These are phyloP conservation scores for Therioaphis trifolii DNA, from an alignment of 2,888 invertebrate genomes.

Conservation along the genomic window DNA sequence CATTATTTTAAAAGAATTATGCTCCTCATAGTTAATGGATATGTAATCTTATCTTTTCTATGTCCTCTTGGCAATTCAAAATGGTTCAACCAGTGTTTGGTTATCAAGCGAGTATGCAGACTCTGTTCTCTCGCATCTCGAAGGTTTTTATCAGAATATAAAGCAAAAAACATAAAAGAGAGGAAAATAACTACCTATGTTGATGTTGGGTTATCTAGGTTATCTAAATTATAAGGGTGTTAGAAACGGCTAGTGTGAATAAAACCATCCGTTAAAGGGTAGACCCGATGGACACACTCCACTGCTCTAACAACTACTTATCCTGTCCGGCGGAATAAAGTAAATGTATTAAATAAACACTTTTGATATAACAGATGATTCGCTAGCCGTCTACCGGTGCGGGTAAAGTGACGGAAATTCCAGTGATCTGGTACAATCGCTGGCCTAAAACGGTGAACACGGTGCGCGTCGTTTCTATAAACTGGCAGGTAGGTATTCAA, in stretches of 20 bases:
- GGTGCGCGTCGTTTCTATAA: too few species aligned
- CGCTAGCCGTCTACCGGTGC: neutral
- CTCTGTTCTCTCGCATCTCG: neutral
- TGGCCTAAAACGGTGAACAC: too few species aligned
- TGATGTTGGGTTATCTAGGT: neutral
- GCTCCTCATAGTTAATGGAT: too few species aligned
- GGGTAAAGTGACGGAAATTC: too few species aligned
- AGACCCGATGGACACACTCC: neutral
- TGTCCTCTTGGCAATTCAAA: too few species aligned
- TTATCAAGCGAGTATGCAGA: too few species aligned
- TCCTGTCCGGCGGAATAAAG: neutral
- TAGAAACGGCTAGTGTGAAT: neutral
- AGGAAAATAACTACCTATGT: neutral
- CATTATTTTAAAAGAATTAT: too few species aligned
- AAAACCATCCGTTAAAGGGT: neutral
- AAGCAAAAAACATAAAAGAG: neutral
- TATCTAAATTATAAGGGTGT: conserved; percentile 32
- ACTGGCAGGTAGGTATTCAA: too few species aligned
- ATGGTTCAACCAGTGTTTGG: too few species aligned
- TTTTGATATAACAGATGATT: neutral
- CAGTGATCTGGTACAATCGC: too few species aligned
- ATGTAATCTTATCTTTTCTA: too few species aligned
- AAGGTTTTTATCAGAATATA: too few species aligned
- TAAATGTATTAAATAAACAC: neutral
- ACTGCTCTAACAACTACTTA: neutral